Conservation (phyloP, 2,113 vertebrate species). For the Myiozetetes cayanensis region DNA sequence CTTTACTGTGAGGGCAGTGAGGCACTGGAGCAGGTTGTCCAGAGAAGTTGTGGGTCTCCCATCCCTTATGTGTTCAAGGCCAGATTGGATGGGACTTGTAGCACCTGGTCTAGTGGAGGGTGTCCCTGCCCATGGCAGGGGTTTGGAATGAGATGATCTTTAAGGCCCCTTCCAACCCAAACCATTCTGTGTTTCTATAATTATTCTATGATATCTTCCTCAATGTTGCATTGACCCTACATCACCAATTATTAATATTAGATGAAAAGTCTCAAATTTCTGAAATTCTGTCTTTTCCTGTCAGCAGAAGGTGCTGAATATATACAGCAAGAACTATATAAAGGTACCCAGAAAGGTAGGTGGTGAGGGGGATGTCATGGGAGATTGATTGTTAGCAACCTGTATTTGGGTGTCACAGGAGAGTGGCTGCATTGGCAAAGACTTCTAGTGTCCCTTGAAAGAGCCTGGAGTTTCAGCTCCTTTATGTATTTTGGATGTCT, state of each 20-base stretch:
- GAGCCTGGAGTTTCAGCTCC: neutral
- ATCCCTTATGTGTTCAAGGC: neutral
- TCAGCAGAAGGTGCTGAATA: neutral
- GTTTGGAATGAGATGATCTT: neutral
- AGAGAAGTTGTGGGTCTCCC: neutral
- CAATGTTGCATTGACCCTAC: neutral
- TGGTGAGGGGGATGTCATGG: neutral
- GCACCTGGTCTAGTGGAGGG: neutral
- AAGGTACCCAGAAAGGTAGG: neutral
- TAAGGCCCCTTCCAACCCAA: neutral
- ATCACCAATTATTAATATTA: neutral
- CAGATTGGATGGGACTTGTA: neutral
- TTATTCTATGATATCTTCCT: neutral
- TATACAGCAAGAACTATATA: neutral
- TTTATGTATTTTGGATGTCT: neutral
- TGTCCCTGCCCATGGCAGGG: neutral
- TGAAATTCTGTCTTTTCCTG: neutral
- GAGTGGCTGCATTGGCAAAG: neutral
- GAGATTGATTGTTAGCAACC: neutral
- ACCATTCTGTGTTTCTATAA: neutral
- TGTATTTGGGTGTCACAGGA: neutral
- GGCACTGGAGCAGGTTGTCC: neutral
- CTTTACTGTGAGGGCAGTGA: neutral
- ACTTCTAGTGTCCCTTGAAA: neutral
- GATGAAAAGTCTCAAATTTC: neutral